Conservation (phyloP, 2,888 invertebrate genomes). For the Aspidiotus rigidus region DNA sequence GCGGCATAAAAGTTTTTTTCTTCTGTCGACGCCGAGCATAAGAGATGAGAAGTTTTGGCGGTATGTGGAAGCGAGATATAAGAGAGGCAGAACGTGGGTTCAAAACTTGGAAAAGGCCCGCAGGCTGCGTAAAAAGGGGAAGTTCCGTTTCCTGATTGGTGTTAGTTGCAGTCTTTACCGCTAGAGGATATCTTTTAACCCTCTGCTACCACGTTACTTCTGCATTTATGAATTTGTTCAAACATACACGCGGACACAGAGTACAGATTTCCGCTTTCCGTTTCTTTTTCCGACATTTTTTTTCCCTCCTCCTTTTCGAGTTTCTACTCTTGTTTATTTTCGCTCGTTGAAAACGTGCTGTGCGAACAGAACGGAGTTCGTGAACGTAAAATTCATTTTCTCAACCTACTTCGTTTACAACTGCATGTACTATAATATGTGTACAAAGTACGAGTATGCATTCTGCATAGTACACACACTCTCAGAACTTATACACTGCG, state of each 20-base stretch:
- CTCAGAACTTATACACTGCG: too few relatives aligned
- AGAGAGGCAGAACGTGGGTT: slow-evolving; percentile 14
- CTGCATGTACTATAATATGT: too few relatives aligned
- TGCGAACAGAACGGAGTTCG: neutral
- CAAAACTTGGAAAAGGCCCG: slow-evolving; percentile 25
- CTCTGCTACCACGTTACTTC: slow-evolving; percentile 31
- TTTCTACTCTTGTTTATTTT: neutral
- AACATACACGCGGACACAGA: slow-evolving; percentile 19
- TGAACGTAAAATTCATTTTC: too few relatives aligned
- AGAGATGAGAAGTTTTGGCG: slow-evolving; percentile 16
- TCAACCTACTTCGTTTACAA: too few relatives aligned
- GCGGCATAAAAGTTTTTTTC: slow-evolving; percentile 16
- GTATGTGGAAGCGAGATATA: neutral
- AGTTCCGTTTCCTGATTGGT: slow-evolving; percentile 33
- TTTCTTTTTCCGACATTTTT: slow-evolving; percentile 8
- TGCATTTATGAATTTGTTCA: slow-evolving; percentile 31
- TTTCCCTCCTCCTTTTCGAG: slow-evolving; percentile 1
- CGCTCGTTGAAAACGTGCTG: neutral
- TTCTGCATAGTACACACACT: too few relatives aligned
- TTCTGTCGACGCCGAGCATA: slow-evolving; percentile 21
- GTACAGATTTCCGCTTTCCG: slow-evolving; percentile 27
- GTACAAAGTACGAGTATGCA: too few relatives aligned
- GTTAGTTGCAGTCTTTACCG: slow-evolving; percentile 33
- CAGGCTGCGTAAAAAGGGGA: slow-evolving; percentile 27
- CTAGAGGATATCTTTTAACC: slow-evolving; percentile 31